phyloP scores from a whole-genome alignment of 1,140 invertebrate genomes.

The Euborellia annulipes region DNA sequence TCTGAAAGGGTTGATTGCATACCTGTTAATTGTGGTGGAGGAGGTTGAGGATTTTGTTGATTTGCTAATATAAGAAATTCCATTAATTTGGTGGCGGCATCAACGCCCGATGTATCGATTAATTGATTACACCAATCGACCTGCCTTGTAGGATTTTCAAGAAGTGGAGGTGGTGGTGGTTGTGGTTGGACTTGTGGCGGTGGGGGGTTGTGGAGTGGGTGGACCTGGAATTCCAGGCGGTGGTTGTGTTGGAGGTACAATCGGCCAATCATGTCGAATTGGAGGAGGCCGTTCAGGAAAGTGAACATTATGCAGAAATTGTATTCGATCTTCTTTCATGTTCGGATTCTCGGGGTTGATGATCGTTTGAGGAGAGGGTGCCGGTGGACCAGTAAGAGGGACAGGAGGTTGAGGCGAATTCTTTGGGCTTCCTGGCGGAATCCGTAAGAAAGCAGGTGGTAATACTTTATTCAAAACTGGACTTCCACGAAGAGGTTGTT shows the following conservation, averaged over 20 bases:
- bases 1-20: background rate
- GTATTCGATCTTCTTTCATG: conserved; percentile 27
- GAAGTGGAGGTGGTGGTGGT: background rate
- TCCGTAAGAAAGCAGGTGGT: too few relatives aligned
- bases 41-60: background rate
- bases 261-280: conserved; percentile 11
- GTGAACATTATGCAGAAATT: conserved; percentile 36
- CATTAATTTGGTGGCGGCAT: conserved; percentile 25
- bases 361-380: conserved; percentile 11
- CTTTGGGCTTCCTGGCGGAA: conserved; percentile 8
- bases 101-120: conserved; percentile 24
- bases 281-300: conserved; percentile 26
- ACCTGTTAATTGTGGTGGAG: background rate
- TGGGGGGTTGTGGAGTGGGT: conserved; percentile 12
- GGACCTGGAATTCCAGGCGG: too few relatives aligned
- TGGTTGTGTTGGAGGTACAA: too few relatives aligned
- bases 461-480: too few relatives aligned
- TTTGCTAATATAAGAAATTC: conserved; percentile 14
- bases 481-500: too few relatives aligned
- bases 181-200: conserved; percentile 10
- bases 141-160: conserved; percentile 18
- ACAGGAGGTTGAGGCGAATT: background rate
- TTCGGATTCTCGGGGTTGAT: conserved; percentile 8
- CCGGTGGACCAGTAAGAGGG: conserved; percentile 4
- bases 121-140: conserved; percentile 28